Evolutionary conservation across 1,140 invertebrate species (phyloP).

Genomic region (Bombus superbus): DNA sequence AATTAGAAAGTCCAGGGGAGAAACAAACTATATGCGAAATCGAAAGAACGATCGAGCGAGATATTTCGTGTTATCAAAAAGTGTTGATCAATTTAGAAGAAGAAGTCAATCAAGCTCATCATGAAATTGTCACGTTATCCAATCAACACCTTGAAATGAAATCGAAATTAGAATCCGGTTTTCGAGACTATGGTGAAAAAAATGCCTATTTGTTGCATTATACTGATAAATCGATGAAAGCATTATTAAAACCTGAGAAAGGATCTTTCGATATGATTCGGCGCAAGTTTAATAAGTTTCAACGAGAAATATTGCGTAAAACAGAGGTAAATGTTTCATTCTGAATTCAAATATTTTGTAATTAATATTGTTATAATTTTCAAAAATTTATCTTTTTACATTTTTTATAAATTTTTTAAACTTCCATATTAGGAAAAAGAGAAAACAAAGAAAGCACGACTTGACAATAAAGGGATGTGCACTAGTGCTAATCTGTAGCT

Average conservation of each 20-base stretch:
- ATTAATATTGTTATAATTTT: too few species aligned
- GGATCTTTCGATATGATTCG: neutral
- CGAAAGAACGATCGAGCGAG: neutral
- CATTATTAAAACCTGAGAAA: constrained; percentile 36
- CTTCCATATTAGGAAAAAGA: neutral
- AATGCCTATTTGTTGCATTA: neutral
- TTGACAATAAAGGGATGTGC: neutral
- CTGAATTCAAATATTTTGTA: too few species aligned
- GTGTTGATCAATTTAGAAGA: neutral
- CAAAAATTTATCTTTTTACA: neutral
- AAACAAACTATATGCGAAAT: neutral
- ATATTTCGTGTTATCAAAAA: constrained; percentile 27
- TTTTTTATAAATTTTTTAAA: neutral
- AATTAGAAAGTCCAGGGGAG: neutral
- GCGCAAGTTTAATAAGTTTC: constrained; percentile 26
- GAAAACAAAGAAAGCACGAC: neutral
- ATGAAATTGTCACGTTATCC: neutral
- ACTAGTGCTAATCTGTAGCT: neutral
- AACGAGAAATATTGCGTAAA: constrained; percentile 18
- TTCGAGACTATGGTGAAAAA: constrained; percentile 18
- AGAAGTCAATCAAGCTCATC: neutral
- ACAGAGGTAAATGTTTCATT: neutral
- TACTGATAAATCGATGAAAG: constrained; percentile 24
- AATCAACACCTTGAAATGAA: neutral
- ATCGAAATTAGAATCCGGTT: constrained; percentile 12